Evolutionary conservation across 1,140 invertebrate genomes (phyloP), one percentile per base, ranked within the genome.

Genomic region (Drosophila sulfurigaster): DNA sequence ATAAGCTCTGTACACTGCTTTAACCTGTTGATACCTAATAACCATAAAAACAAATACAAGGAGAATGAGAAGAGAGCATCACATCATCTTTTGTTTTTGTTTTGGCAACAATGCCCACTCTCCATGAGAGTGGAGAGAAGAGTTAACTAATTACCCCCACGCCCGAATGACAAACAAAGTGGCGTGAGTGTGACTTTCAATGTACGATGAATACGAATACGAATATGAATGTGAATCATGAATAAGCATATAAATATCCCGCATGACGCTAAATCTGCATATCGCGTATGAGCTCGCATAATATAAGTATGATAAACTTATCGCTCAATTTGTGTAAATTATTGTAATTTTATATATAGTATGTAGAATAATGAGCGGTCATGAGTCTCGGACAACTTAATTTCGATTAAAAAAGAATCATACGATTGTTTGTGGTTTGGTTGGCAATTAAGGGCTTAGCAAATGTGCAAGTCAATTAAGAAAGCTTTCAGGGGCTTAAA

Each of bases 271-370:
- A 11, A 57, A 16, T 11, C 30, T 56, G 60, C 38, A 16, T 70
- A 69, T 62, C 64, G 52, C 15, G 38, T 46, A 15, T 32, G 51
- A 25, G 28, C 15, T 63, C 41, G 32, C 28, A 11, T 43, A 11
- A 56, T 30, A 32, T 32, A 25, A 16, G 10, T 41, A 57, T 43
- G 38, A 43, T 35, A 66, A 57, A 57, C 58, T 75, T 75, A 75
- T 75, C 66, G 57, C 25, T 2, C 51, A 75, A 63, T 75, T 63
- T 69, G 45, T 54, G 49, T 20, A 35, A 48, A 46, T n/a, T 64
- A 30, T 30, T n/a, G 54, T 32, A 56, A 57, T 16, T 56, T 38
- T 25, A n/a, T n/a, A 15, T 28, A 43, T 54, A 63, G 20, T 48
- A 45, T 13, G 51, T 46, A 64, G 13, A 45, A 49, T 43, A 15